Evolutionary conservation across 2,113 vertebrate genomes (phyloP).

Genomic region (Tragelaphus strepsiceros): DNA sequence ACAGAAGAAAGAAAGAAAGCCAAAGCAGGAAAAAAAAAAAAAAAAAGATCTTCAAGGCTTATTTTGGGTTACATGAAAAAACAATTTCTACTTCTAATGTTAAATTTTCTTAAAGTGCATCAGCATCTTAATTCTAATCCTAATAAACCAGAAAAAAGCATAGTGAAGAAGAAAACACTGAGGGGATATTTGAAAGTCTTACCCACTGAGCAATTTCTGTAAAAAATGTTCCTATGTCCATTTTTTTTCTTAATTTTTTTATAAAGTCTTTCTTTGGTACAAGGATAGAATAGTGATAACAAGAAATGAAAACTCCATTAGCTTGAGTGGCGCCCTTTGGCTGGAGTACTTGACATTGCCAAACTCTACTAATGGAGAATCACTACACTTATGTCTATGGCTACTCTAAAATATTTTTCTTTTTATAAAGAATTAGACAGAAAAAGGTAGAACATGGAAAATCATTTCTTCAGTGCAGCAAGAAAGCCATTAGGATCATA

Average conservation of each 20-base stretch:
- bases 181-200: neutral
- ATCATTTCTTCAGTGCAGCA: slow-evolving; percentile 36
- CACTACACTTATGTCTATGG: neutral
- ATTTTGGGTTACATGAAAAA: neutral
- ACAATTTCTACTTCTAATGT: neutral
- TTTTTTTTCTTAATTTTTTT: neutral
- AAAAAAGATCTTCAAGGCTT: neutral
- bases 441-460: slow-evolving; percentile 52
- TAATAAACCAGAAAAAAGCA: neutral
- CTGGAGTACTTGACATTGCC: slow-evolving; percentile 28
- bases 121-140: neutral
- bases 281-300: slow-evolving; percentile 52
- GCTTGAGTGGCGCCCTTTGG: slow-evolving; percentile 64
- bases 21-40: too few species aligned
- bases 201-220: neutral
- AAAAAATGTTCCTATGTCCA: neutral
- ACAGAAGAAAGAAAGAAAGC: neutral
- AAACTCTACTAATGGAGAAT: slow-evolving; percentile 51
- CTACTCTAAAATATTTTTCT: slow-evolving; percentile 9
- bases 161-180: neutral
- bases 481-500: slow-evolving; percentile 33
- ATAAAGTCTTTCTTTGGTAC: neutral
- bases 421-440: slow-evolving; percentile 13
- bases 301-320: slow-evolving; percentile 64
- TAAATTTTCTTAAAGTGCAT: neutral